Evolutionary conservation across 2,888 invertebrate species (phyloP), one percentile per base, ranked within the genome.

Genomic region (Lissonota sp.): DNA sequence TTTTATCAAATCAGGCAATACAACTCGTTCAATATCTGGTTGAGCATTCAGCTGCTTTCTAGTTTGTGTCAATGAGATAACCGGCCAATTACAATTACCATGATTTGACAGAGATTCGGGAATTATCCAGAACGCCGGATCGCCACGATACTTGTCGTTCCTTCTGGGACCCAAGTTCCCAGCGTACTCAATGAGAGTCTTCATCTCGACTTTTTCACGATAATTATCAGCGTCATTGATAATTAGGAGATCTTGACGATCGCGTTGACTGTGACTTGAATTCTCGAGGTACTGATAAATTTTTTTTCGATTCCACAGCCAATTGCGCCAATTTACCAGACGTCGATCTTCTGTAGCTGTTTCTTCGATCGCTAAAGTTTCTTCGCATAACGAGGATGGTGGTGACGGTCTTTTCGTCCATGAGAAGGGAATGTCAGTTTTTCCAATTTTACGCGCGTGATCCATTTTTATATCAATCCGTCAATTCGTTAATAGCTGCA

Each of bases 171-270:
- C 79, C 0, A 85, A 82, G 0, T 88, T 84, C 0, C 93, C 93
- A 2, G 93, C 94, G 1, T 92, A 89, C 0, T 93, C 93, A 1
- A 86, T 88, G 4, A 87, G 7, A 8, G 83, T 83, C 39, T 67
- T 82, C 74, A 82, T 88, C 46, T 90, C 91, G 4, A 84, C 60
- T 10, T 83, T 70, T 0, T 78, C 62, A 0, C 90, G 87, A 14
- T 84, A 80, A 4, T 62, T 83, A 4, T 90, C 90, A 37, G 85
- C 83, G 0, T 88, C 85, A 57, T 87, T 88, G 3, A 88, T 39
- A 0, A 84, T 40, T 12, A 84, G 57, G 10, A 90, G 83, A 10
- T 90, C 84, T 3, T 58, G n/a, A 2, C 66, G 83, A 5, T 78
- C 67, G 1, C 89, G 86, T 16, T 81, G 82, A 0, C 85, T 85